phyloP scores from a whole-genome alignment of 2,113 vertebrate genomes.

The Falcunculus frontatus region DNA sequence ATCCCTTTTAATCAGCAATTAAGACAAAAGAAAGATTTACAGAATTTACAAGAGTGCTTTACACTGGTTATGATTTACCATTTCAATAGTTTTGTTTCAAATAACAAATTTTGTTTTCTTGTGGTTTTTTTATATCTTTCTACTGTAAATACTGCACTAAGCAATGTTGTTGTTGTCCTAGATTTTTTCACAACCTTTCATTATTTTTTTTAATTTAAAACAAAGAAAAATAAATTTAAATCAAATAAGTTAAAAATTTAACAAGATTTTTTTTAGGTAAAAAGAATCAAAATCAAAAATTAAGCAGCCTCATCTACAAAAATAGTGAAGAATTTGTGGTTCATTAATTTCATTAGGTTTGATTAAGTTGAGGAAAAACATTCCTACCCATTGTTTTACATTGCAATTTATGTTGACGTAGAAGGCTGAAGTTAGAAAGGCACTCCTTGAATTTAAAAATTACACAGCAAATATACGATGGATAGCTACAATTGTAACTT shows the following conservation, averaged over 20 bases:
- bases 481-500: background rate
- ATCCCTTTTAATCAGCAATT: background rate
- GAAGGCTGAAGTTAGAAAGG: background rate
- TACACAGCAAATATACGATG: background rate
- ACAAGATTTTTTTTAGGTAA: background rate
- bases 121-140: background rate
- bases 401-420: background rate
- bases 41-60: too few species aligned
- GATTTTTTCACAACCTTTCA: background rate
- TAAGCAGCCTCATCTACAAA: background rate
- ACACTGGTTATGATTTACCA: background rate
- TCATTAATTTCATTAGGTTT: background rate
- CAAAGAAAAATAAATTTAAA: background rate
- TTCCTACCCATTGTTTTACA: background rate
- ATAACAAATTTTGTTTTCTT: background rate
- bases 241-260: background rate
- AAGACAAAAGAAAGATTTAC: background rate
- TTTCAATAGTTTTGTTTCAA: background rate
- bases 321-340: background rate
- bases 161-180: background rate
- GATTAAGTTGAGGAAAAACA: background rate
- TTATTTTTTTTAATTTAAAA: background rate
- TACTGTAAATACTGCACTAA: background rate
- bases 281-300: background rate
- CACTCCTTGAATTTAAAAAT: background rate